Evolutionary conservation across 2,113 vertebrate species (phyloP), one percentile per base, ranked within the genome.

Genomic region (Tinamus guttatus): DNA sequence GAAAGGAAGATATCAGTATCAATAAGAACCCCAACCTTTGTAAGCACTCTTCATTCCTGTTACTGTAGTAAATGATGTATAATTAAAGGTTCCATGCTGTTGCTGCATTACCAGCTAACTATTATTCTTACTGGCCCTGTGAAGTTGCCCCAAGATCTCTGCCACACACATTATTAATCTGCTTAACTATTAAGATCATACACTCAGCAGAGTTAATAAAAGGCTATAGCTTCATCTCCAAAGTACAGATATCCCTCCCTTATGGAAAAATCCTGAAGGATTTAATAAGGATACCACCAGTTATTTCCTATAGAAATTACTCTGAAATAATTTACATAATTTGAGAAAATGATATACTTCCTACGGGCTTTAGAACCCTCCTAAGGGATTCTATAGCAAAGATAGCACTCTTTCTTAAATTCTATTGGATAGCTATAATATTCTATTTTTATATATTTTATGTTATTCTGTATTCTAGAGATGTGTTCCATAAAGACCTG

Each of bases 271-370:
- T 96, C 96, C 94, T 97, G 90, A 92, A 96, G 94, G 96, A 97
- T 95, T 97, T 97, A 97, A 96, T 93, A 95, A 94, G 92, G 90
- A 93, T 95, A 94, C 85, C 83, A 96, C 80, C 64, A 97, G 94
- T 95, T 95, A 96, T 95, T 96, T 96, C 94, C 95, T 97, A 96
- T 88, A 96, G 94, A 96, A 97, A 97, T 97, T 95, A 95, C 88
- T 88, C 90, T 24, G 95, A 97, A 94, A 92, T 96, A 87, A 96
- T 97, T 97, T 96, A 81, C 96, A 97, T 97, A 96, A 97, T 93
- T 95, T 91, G 91, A 80, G 93, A 62, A 93, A 97, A 95, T 95
- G 0, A 94, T 88, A 76, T 87, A 92, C 89, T 96, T 85, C 94
- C 60, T 92, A 76, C 85, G 92, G 62, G 34, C 64, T 96, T 97